Evolutionary conservation across 2,113 vertebrate genomes (phyloP).

Genomic region (Gulo gulo): DNA sequence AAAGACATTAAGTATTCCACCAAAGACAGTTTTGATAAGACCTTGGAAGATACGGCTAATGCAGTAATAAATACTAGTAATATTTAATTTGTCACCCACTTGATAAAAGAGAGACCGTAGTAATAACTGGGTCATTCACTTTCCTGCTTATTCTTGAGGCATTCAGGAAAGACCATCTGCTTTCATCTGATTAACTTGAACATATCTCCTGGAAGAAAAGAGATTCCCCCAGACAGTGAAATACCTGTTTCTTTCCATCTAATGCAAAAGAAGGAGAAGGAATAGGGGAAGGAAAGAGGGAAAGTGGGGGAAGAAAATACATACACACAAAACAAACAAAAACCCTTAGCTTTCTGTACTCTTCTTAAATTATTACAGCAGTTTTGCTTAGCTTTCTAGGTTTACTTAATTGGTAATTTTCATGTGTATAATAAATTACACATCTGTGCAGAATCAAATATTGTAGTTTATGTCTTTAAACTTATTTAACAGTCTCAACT

Average conservation of each 20-base stretch:
- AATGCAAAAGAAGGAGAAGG: neutral
- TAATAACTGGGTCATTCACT: neutral
- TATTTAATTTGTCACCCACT: neutral
- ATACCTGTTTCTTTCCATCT: neutral
- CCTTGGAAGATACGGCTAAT: neutral
- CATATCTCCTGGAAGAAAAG: neutral
- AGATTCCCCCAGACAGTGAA: neutral
- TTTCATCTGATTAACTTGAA: neutral
- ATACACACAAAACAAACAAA: neutral
- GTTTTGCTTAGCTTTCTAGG: neutral
- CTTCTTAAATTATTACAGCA: neutral
- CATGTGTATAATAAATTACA: neutral
- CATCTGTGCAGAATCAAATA: neutral
- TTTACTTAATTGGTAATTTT: neutral
- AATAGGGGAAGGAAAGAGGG: fast-evolving
- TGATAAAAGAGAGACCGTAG: neutral
- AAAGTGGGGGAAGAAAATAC: neutral
- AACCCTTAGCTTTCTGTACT: neutral
- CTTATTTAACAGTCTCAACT: neutral
- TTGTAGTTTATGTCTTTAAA: neutral
- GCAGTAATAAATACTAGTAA: neutral
- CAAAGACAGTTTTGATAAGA: neutral
- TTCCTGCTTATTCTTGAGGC: neutral
- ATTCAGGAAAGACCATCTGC: neutral
- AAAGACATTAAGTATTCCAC: neutral